Evolutionary conservation across 2,113 vertebrate genomes (phyloP), one percentile per base, ranked within the genome.

Genomic region (Anolis sagrei): DNA sequence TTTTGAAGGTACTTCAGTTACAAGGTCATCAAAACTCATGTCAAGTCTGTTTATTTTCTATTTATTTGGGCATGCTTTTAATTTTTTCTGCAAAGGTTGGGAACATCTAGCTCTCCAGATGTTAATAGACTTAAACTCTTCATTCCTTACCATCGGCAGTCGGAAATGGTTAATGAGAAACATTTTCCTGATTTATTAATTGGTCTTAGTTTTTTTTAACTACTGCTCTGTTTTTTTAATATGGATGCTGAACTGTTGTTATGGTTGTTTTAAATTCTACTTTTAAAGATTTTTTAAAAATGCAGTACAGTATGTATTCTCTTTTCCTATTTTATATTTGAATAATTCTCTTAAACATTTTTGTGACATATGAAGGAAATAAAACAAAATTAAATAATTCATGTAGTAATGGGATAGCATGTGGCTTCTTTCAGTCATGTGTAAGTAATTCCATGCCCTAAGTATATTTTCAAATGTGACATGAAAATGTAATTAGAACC

Each of bases 401-500:
- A 80, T 82, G 7, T 36, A 29, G 82, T 48, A 49, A 83, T 76
- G 21, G 58, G 13, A n/a, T 58, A 70, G 8, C 39, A 32, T 32
- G 9, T 3, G 16, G 61, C 27, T 49, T 14, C 27, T 81, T 66
- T 68, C 16, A 68, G 7, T 81, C 62, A 48, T 81, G 62, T 81
- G 29, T 21, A 70, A 81, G 44, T 18, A 32, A 81, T 81, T 81
- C 51, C 25, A 48, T 25, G 23, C 14, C 44, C 48, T 70, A 68
- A 81, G 19, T 23, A 25, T 49, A 34, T 70, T n/a, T 70, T 81
- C 29, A 70, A 70, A 49, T 54, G 18, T 81, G 80, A 54, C 66
- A 81, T 51, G 9, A 80, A 80, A 79, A 77, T n/a, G 58, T 80
- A 81, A 81, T 81, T 81, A 49, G 27, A 32, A 68, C 34, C 25